phyloP scores from a whole-genome alignment of 1,140 invertebrate species.

The Acromyrmex heyeri region DNA sequence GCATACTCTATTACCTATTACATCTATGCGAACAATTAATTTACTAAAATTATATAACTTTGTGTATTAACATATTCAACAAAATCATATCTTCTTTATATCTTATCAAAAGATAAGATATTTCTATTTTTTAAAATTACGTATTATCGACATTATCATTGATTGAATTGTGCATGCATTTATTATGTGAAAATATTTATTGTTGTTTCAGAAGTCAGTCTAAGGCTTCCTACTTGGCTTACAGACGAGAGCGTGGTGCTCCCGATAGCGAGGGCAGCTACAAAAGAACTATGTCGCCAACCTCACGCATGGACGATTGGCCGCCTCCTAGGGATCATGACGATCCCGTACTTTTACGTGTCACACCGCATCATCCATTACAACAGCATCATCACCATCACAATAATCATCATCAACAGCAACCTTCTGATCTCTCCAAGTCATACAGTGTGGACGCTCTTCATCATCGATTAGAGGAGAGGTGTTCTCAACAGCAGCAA shows the following conservation, averaged over 20 bases:
- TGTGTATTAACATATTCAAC: too few relatives aligned
- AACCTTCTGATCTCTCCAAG: conserved; percentile 75
- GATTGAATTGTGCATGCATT: neutral
- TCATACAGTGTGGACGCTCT: conserved; percentile 82
- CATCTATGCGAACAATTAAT: too few relatives aligned
- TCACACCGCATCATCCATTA: conserved; percentile 79
- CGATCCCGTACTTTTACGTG: conserved; percentile 82
- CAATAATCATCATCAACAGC: conserved; percentile 70
- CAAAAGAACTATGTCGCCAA: conserved; percentile 91
- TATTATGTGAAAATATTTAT: conserved; percentile 44
- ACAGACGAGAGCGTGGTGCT: conserved; percentile 89
- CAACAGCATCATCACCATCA: conserved; percentile 73
- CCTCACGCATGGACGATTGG: conserved; percentile 87
- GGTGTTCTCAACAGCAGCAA: conserved; percentile 53
- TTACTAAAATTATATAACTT: neutral
- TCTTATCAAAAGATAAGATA: conserved; percentile 34
- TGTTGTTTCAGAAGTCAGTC: conserved; percentile 91
- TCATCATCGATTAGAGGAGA: conserved; percentile 79
- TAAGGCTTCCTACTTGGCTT: conserved; percentile 92
- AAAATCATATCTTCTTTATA: neutral
- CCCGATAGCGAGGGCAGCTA: conserved; percentile 92
- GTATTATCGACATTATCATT: neutral
- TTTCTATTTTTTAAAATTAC: neutral
- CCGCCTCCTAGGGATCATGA: conserved; percentile 77
- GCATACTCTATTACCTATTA: too few relatives aligned